Evolutionary conservation across 92 coral and sea anemone species (phyloP).

Genomic region (Heliopora coerulea): DNA sequence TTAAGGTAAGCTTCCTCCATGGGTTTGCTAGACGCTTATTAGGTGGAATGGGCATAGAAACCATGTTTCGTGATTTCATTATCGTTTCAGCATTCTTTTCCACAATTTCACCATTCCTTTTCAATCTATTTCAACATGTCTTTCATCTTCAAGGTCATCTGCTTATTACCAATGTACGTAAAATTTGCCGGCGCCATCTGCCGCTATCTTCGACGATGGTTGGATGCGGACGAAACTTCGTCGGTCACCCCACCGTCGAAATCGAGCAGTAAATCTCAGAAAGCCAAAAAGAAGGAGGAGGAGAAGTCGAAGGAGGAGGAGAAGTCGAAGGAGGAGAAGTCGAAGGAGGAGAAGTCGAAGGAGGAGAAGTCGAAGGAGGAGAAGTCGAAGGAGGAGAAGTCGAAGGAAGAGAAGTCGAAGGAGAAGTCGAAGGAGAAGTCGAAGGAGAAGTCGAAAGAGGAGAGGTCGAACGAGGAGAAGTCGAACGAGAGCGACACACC

Average conservation of each 20-base stretch:
- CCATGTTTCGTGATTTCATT: too few relatives aligned
- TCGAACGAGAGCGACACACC: not conserved
- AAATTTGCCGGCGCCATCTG: conserved; percentile 89
- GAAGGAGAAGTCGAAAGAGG: conserved; percentile 10
- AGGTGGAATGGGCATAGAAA: too few relatives aligned
- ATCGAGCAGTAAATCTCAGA: not conserved
- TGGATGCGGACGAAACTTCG: conserved; percentile 67
- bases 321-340: conserved; percentile 7
- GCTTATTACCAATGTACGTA: conserved; percentile 72
- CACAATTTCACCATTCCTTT: too few relatives aligned
- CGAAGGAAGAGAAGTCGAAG: conserved; percentile 7
- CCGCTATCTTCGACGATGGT: conserved; percentile 90
- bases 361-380: not conserved
- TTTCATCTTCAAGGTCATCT: conserved; percentile 56
- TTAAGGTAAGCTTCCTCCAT: conserved; percentile 55
- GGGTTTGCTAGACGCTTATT: not conserved
- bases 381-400: not conserved
- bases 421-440: not conserved
- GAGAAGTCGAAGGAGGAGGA: too few relatives aligned
- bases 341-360: too few relatives aligned
- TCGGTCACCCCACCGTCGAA: not conserved
- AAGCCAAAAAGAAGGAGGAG: not conserved
- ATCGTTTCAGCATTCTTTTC: too few relatives aligned
- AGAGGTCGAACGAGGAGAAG: conserved; percentile 3
- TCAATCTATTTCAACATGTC: too few relatives aligned